Evolutionary conservation across 2,888 invertebrate species (phyloP), one percentile per base, ranked within the genome.

Genomic region (Caradrina clavipalpis): DNA sequence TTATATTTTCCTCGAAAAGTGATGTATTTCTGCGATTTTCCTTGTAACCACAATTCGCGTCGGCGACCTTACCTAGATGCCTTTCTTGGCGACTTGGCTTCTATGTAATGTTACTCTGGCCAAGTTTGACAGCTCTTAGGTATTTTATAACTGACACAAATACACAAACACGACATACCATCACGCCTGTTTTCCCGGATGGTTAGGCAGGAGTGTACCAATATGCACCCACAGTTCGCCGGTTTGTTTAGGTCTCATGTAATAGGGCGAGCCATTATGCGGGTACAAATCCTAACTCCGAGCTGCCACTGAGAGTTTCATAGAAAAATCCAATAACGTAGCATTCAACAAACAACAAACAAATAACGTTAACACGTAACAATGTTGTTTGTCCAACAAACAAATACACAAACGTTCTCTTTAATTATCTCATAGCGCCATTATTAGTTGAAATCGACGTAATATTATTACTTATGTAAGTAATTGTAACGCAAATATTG

Each of bases 1-100:
- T 69, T 19, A 45, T 1, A 54, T 70, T 69, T 74, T 62, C 51
- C 49, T 65, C n/a, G 0, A 54, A 47, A 69, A 53, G 0, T 49
- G n/a, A n/a, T 57, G 22, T 51, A 45, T 31, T 45, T 47, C 42
- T 45, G 26, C 62, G 7, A 53, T 72, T 81, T 75, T 69, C 64
- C 75, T 78, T n/a, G n/a, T 54, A 31, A n/a, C 35, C 35, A 22
- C 22, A n/a, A 49, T 22, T 51, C 6, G 1, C 6, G 31, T 55
- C 31, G 47, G 17, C 13, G 53, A 60, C 66, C 70, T 75, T 59
- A 35, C 35, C 35, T 35, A 47, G 2, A 0, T 22, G 17, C 75
- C 66, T 66, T 69, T 58, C 60, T 72, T 59, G 67, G 55, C n/a
- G 19, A 55, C 31, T 17, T 55, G 51, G 54, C 42, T 53, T 15